phyloP scores from a whole-genome alignment of 2,797 vertebrate genomes.

The Lepidocolaptes lacrymiger region DNA sequence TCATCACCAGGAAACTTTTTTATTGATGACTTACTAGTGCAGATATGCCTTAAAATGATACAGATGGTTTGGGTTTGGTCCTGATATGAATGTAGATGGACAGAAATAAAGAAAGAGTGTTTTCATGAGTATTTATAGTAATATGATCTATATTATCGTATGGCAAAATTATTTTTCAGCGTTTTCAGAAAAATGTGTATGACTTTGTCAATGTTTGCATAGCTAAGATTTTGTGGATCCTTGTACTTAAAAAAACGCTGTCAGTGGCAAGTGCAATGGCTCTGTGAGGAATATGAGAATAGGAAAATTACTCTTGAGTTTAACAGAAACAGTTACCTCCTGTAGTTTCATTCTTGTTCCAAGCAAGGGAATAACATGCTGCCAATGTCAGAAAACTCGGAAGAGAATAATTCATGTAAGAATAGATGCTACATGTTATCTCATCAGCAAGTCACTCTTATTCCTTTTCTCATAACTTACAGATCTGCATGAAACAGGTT shows the following conservation, averaged over 20 bases:
- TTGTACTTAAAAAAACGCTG: background rate
- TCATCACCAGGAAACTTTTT: background rate
- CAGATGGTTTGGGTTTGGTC: background rate
- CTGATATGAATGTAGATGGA: background rate
- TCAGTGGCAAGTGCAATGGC: background rate
- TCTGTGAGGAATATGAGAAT: background rate
- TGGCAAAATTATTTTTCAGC: background rate
- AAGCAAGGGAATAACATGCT: background rate
- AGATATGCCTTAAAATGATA: background rate
- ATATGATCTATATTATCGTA: background rate
- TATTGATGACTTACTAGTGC: background rate
- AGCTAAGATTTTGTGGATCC: background rate
- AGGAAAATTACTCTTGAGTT: background rate
- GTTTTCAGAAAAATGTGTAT: background rate
- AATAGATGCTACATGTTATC: background rate
- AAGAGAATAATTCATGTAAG: background rate
- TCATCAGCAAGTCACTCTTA: background rate
- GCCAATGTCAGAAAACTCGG: background rate
- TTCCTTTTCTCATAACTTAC: background rate
- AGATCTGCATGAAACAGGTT: background rate
- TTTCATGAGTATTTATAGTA: background rate
- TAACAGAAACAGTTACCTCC: background rate
- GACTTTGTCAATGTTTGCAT: background rate
- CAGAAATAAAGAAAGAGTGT: background rate
- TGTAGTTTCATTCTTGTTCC: background rate